These are phyloP conservation scores for Armadillidium nasatum DNA, from an alignment of 1,140 invertebrate genomes.

Conservation along the genomic window DNA sequence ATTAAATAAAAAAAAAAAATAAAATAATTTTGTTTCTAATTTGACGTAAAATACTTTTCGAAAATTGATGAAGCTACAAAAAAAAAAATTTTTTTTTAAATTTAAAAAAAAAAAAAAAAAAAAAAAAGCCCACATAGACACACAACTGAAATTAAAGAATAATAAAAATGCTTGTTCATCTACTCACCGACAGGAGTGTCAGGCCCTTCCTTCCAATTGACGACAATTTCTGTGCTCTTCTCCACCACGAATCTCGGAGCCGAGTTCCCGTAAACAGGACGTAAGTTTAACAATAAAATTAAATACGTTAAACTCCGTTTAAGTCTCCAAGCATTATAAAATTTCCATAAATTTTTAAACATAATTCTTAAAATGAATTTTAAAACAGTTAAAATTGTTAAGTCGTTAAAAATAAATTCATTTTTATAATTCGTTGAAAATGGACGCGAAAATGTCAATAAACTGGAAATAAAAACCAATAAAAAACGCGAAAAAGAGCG, in stretches of 20 bases:
- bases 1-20: no score
- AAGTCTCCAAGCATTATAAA: no score
- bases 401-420: background rate
- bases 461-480: background rate
- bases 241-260: slow-evolving; percentile 68
- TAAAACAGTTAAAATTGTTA: background rate
- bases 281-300: background rate
- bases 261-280: slow-evolving; percentile 55
- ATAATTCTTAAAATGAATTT: no score
- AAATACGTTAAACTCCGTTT: background rate
- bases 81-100: no score
- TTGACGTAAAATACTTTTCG: no score
- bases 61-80: no score
- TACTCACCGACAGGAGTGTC: slow-evolving; percentile 75
- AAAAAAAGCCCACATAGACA: no score
- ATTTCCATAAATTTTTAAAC: background rate
- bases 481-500: background rate
- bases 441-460: background rate
- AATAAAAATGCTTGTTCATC: background rate
- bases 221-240: slow-evolving; percentile 79
- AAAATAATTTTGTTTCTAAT: no score
- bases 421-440: background rate
- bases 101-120: no score
- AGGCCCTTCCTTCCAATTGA: slow-evolving; percentile 76
- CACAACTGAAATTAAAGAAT: no score